A percentile compares a stretch with the other conserved stretches of the same genome.
Evolutionary conservation across 2,797 vertebrate species (phyloP).

Genomic region (Eulemur rubriventer): DNA sequence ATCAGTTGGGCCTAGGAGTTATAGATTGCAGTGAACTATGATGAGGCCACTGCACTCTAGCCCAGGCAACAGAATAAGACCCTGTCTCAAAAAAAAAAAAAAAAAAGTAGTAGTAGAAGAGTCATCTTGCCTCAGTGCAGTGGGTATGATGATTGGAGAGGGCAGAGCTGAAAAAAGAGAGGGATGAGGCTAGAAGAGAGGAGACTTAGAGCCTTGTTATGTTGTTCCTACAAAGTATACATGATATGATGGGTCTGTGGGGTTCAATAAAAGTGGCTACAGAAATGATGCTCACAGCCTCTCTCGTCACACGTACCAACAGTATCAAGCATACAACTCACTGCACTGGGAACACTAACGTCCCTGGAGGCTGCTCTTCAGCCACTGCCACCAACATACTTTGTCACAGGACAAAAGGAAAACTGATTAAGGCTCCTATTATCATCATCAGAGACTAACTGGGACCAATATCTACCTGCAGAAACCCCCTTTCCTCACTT

Average conservation of each 20-base stretch:
- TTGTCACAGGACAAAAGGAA: not conserved
- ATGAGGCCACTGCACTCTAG: too few relatives aligned
- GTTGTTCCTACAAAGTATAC: not conserved
- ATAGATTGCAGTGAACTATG: too few relatives aligned
- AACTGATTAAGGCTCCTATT: not conserved
- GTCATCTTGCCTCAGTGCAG: not conserved
- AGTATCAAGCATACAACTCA: not conserved
- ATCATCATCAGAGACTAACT: not conserved
- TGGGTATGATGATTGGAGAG: not conserved
- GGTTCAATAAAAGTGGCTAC: not conserved
- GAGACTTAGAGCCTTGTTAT: not conserved
- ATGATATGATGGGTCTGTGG: not conserved
- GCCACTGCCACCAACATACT: not conserved
- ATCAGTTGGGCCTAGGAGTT: too few relatives aligned
- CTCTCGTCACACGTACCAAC: fast-evolving
- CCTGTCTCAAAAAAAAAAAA: too few relatives aligned
- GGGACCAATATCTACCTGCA: not conserved
- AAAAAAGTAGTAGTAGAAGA: too few relatives aligned
- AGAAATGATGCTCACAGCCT: not conserved
- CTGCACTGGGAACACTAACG: too few relatives aligned
- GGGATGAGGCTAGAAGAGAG: not conserved
- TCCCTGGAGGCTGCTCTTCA: not conserved
- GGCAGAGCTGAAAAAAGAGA: not conserved
- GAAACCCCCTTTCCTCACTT: not conserved
- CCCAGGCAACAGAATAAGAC: too few relatives aligned